phyloP scores from a whole-genome alignment of 2,113 vertebrate species.

The Rana temporaria region DNA sequence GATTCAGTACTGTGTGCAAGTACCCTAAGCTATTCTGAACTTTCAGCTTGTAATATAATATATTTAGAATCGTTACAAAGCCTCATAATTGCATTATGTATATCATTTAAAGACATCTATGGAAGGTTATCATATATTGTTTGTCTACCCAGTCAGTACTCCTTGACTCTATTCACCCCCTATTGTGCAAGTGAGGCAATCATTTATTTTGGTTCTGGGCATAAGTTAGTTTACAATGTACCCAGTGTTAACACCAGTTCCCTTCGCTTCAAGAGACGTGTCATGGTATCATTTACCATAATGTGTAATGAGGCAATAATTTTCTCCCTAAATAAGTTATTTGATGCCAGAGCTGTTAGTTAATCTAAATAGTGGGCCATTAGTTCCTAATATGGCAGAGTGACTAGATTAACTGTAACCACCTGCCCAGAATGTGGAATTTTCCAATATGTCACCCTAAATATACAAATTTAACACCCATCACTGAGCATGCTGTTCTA shows the following conservation, averaged over 20 bases:
- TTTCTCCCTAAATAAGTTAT: conserved; percentile 25
- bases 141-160: too few relatives aligned
- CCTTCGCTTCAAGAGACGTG: neutral
- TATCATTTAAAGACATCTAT: too few relatives aligned
- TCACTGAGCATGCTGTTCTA: too few relatives aligned
- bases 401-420: conserved; percentile 7
- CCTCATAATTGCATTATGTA: too few relatives aligned
- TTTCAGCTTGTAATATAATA: too few relatives aligned
- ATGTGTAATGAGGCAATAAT: conserved; percentile 29
- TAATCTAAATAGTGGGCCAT: conserved; percentile 4
- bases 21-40: too few relatives aligned
- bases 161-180: too few relatives aligned
- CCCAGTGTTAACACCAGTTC: neutral
- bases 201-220: neutral
- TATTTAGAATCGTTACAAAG: too few relatives aligned
- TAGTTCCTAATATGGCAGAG: conserved; percentile 16
- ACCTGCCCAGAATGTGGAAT: neutral
- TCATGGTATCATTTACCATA: conserved; percentile 26
- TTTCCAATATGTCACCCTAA: neutral
- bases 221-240: conserved; percentile 1
- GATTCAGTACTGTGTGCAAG: too few relatives aligned
- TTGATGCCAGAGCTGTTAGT: conserved; percentile 12
- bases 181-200: too few relatives aligned
- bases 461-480: too few relatives aligned
- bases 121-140: too few relatives aligned